Percentiles rank a stretch among this genome's conserved stretches.
Evolutionary conservation across 53 echinoderm and acorn worm genomes (phyloP).

Genomic region (Temnopleurus reevesii): DNA sequence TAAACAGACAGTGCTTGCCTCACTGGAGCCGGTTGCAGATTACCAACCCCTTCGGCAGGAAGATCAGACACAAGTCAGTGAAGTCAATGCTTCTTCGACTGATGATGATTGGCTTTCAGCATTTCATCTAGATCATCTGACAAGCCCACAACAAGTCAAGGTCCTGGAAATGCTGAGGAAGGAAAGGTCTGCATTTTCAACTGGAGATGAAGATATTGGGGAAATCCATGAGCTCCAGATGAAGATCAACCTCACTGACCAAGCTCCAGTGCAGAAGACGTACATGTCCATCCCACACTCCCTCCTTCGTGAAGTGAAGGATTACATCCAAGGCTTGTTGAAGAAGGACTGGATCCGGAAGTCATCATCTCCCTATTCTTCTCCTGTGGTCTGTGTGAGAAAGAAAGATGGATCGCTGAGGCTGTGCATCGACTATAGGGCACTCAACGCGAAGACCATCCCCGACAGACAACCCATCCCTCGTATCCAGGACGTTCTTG

Average conservation of each 20-base stretch:
- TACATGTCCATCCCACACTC: constrained; percentile 60
- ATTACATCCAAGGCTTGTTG: constrained; percentile 61
- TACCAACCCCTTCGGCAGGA: not conserved
- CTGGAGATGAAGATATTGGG: not conserved
- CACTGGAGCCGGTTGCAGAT: not conserved
- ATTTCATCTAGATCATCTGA: not conserved
- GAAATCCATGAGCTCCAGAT: not conserved
- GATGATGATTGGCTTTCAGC: not conserved
- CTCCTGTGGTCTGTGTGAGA: constrained; percentile 73
- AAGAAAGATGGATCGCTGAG: constrained; percentile 75
- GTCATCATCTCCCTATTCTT: constrained; percentile 66
- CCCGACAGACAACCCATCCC: constrained; percentile 1
- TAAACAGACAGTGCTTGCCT: not conserved
- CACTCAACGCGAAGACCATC: constrained; percentile 70
- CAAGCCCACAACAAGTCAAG: not conserved
- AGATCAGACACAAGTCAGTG: not conserved
- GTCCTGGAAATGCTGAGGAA: not conserved
- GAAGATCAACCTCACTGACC: constrained; percentile 33
- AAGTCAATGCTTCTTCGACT: not conserved
- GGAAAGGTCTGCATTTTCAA: not conserved
- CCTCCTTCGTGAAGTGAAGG: constrained; percentile 65
- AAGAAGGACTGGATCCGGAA: constrained; percentile 63
- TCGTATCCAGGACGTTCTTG: not conserved
- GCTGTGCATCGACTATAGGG: constrained; percentile 73
- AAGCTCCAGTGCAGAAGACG: constrained; percentile 44